Base-by-base conservation (phyloP, 2,888 invertebrate genomes). In the Euspilapteryx auroguttella region DNA sequence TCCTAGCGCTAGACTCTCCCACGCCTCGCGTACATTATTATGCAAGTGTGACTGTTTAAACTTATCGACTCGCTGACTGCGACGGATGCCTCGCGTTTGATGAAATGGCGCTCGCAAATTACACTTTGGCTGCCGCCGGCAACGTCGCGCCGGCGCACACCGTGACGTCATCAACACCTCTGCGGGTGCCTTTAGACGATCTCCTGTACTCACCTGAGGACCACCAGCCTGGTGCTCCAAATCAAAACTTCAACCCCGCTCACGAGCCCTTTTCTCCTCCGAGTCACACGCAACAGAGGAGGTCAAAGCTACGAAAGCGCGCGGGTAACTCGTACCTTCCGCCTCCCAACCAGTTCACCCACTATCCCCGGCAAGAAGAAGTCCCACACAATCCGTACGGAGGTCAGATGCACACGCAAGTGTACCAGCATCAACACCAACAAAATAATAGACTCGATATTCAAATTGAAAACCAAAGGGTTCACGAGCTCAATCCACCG, bases 51-150 rank as follows among this genome's bases (percentile, higher is more conserved):
- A 52, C 47, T 49, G 49, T 51, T 46, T 40, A 39, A 55, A 11
- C 8, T 21, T 23, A 51, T 63, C 56, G 55, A 57, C 53, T 61
- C 57, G 62, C 53, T 25, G 12, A 25, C 23, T 37, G 45, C 49
- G 40, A 58, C 56, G 17, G 57, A 68, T 69, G 66, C 50, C 52
- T 49, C 45, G 46, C 42, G 49, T 47, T 46, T 58, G 55, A 32
- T 50, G 41, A 59, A 52, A 69, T 78, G 75, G 71, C 71, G 42
- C 51, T 75, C 42, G 55, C 55, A 40, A 77, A 77, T 49, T 76
- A 64, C 37, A 63, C 73, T 40, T 45, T 65, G 35, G 55, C 64
- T 31, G 48, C 56, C 34, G 54, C 54, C 32, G 51, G 49, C 12
- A 55, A 47, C 12, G 63, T 61, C 32, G 55, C 66, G 31, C 71